Evolutionary conservation across 2,888 invertebrate species (phyloP).

Genomic region (Netelia inedita): DNA sequence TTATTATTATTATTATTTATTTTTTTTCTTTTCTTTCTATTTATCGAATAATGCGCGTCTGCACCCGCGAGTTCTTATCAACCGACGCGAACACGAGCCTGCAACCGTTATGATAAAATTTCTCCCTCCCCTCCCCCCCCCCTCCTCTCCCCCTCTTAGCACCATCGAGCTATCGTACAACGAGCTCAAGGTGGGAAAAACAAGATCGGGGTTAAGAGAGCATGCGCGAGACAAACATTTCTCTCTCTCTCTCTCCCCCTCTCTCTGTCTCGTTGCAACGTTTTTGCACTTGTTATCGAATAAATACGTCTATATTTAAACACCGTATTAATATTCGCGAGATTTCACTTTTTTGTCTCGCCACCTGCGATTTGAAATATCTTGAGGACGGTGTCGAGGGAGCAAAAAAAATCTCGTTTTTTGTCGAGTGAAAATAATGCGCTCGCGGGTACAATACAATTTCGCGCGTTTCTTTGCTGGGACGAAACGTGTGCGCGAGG

Average conservation of each 20-base stretch:
- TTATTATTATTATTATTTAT: no score
- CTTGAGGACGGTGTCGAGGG: background rate
- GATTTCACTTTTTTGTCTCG: background rate
- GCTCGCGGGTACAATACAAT: conserved; percentile 39
- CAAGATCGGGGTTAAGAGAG: conserved; percentile 72
- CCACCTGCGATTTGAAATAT: background rate
- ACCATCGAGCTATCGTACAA: conserved; percentile 52
- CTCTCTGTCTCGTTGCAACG: background rate
- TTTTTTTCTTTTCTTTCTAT: background rate
- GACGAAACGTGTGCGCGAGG: conserved; percentile 26
- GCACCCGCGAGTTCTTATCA: conserved; percentile 59
- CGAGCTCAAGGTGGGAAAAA: conserved; percentile 74
- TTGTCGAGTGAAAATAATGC: conserved; percentile 11
- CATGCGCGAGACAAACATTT: conserved; percentile 19
- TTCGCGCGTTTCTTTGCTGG: background rate
- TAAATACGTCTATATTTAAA: background rate
- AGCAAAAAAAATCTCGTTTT: background rate
- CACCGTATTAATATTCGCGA: background rate
- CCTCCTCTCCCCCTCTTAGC: background rate
- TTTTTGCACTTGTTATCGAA: background rate
- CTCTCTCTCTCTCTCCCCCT: background rate
- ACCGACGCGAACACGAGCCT: conserved; percentile 55
- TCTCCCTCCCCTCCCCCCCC: conserved; percentile 1
- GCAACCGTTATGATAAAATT: conserved; percentile 55
- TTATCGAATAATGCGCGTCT: conserved; percentile 41